Conservation (phyloP, 2,888 invertebrate species). For the Epinotia bilunana region DNA sequence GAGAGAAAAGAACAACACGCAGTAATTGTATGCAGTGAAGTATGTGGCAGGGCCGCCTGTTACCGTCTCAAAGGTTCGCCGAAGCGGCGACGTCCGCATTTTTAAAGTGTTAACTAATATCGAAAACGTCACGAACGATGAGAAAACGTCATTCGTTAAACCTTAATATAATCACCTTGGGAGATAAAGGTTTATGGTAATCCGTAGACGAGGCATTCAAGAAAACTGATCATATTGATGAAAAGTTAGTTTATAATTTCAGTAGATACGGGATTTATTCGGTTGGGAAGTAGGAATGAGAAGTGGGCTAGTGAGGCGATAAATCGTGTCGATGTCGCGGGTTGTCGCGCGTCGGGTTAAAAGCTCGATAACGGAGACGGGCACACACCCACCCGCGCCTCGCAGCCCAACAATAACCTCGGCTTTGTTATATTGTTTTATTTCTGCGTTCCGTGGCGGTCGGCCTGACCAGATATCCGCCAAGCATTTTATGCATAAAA, state of each 20-base stretch:
- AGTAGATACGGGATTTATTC: slow-evolving; percentile 77
- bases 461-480: slow-evolving; percentile 78
- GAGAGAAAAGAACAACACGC: slow-evolving; percentile 56
- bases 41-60: slow-evolving; percentile 50
- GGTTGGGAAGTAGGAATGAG: slow-evolving; percentile 80
- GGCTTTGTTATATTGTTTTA: slow-evolving; percentile 73
- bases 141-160: slow-evolving; percentile 33
- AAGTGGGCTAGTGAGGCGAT: slow-evolving; percentile 81
- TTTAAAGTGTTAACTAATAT: slow-evolving; percentile 51
- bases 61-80: slow-evolving; percentile 51
- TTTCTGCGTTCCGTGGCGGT: slow-evolving; percentile 70
- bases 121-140: slow-evolving; percentile 44
- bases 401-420: slow-evolving; percentile 78
- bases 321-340: slow-evolving; percentile 81
- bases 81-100: slow-evolving; percentile 52
- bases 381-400: slow-evolving; percentile 80
- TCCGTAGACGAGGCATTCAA: background rate
- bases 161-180: slow-evolving; percentile 19
- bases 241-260: slow-evolving; percentile 66
- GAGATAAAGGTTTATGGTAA: slow-evolving; percentile 1
- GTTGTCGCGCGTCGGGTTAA: slow-evolving; percentile 83
- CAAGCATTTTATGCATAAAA: slow-evolving; percentile 84
- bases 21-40: slow-evolving; percentile 56
- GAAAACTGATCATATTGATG: background rate
- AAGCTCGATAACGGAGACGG: slow-evolving; percentile 82